Conservation (phyloP, 2,797 vertebrate genomes). For the Rhinella marina region DNA sequence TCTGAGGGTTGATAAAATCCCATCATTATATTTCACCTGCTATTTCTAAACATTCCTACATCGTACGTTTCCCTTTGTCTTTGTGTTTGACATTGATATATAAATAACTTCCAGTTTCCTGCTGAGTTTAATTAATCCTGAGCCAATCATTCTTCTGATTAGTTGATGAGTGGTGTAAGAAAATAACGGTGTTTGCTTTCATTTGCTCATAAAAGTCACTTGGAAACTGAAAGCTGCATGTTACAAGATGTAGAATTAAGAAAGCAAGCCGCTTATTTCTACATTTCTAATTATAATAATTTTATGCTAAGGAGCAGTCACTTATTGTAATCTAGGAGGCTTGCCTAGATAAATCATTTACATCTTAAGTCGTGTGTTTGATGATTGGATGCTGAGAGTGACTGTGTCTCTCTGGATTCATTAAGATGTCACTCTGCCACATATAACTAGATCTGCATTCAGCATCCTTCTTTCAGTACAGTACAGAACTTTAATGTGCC, state of each 20-base stretch:
- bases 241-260: slow-evolving; percentile 9
- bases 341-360: neutral
- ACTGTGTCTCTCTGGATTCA: slow-evolving; percentile 30
- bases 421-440: slow-evolving; percentile 13
- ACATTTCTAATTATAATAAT: neutral
- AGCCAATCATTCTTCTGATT: slow-evolving; percentile 35
- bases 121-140: slow-evolving; percentile 34
- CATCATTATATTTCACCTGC: neutral
- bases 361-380: neutral
- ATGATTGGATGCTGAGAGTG: slow-evolving; percentile 14
- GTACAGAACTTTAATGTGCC: neutral
- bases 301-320: neutral
- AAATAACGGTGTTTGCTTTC: slow-evolving; percentile 33
- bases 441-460: slow-evolving; percentile 25
- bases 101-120: slow-evolving; percentile 21
- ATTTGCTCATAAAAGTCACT: slow-evolving; percentile 21
- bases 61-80: slow-evolving; percentile 21
- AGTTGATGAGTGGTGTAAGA: slow-evolving; percentile 12
- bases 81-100: slow-evolving; percentile 43
- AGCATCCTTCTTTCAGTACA: neutral
- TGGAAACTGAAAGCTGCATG: neutral
- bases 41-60: neutral
- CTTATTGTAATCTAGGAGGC: neutral
- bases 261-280: neutral
- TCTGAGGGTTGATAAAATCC: too few species aligned